Conservation (phyloP, 2,797 vertebrate genomes). For the Gallinago solitaria region DNA sequence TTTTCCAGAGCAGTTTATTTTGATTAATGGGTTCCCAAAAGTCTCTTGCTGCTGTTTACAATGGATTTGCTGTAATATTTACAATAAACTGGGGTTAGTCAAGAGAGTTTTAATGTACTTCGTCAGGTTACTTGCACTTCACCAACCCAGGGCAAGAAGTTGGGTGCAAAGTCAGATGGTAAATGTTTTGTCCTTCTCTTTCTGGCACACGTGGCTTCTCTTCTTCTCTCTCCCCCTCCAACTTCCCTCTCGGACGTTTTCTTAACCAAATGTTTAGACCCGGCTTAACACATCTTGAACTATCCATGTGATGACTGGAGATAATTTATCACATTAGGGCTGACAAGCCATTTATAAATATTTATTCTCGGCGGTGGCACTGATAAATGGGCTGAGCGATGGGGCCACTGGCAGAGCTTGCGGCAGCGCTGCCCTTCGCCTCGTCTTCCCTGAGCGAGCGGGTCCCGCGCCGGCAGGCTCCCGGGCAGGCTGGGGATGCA, state of each 20-base stretch:
- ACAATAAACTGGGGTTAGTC: constrained; percentile 78
- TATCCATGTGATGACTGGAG: constrained; percentile 29
- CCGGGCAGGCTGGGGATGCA: constrained; percentile 59
- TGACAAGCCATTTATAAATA: constrained; percentile 70
- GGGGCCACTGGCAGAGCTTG: not conserved
- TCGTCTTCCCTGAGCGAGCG: not conserved
- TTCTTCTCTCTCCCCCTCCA: not conserved
- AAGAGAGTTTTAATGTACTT: constrained; percentile 68
- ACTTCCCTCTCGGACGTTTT: not conserved
- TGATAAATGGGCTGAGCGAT: constrained; percentile 48
- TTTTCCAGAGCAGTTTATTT: constrained; percentile 77
- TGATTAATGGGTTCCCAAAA: constrained; percentile 87
- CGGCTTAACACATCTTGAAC: constrained; percentile 25
- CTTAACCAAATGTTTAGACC: constrained; percentile 43
- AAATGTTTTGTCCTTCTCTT: not conserved
- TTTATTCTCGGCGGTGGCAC: constrained; percentile 42
- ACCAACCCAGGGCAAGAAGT: not conserved
- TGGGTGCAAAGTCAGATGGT: not conserved
- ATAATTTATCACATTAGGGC: constrained; percentile 62
- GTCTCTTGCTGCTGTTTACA: constrained; percentile 82
- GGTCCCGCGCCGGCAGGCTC: constrained; percentile 1
- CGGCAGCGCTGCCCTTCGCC: not conserved
- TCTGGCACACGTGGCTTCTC: not conserved
- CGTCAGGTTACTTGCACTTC: constrained; percentile 41
- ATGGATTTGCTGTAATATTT: constrained; percentile 87